Conservation (phyloP, 2,797 vertebrate species). For the Prunella strophiata region DNA sequence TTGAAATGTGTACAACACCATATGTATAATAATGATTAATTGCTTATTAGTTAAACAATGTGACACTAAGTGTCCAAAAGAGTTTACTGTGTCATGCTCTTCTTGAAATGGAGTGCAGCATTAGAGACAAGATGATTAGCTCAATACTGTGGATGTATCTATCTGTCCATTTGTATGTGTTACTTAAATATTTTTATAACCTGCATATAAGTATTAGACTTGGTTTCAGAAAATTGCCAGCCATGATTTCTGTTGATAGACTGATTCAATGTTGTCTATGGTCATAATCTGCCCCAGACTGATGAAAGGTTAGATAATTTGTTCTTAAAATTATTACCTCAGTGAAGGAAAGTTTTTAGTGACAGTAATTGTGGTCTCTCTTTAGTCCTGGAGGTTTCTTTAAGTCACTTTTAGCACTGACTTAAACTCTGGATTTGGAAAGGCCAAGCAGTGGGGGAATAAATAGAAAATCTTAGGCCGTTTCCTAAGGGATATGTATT, state of each 20-base stretch:
- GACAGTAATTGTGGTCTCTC: background rate
- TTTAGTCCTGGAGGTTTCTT: background rate
- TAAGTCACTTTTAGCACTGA: conserved; percentile 5
- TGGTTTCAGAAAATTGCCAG: background rate
- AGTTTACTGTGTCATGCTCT: conserved; percentile 28
- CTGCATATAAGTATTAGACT: background rate
- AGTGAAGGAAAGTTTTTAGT: background rate
- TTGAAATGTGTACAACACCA: background rate
- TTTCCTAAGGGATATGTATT: conserved; percentile 37
- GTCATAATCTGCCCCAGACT: background rate
- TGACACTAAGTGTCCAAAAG: background rate
- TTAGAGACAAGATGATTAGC: background rate
- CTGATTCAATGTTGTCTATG: background rate
- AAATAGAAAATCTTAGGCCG: background rate
- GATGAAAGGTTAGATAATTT: background rate
- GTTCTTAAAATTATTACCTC: background rate
- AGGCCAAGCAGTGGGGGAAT: background rate
- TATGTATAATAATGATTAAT: conserved; percentile 1
- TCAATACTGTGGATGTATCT: background rate
- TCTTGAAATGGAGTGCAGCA: background rate
- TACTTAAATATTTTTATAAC: background rate
- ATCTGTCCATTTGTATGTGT: background rate
- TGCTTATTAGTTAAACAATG: conserved; percentile 25
- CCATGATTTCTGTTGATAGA: background rate
- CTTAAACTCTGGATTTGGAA: conserved; percentile 47